Conservation (phyloP, 2,113 vertebrate species). For the Chamaea fasciata region DNA sequence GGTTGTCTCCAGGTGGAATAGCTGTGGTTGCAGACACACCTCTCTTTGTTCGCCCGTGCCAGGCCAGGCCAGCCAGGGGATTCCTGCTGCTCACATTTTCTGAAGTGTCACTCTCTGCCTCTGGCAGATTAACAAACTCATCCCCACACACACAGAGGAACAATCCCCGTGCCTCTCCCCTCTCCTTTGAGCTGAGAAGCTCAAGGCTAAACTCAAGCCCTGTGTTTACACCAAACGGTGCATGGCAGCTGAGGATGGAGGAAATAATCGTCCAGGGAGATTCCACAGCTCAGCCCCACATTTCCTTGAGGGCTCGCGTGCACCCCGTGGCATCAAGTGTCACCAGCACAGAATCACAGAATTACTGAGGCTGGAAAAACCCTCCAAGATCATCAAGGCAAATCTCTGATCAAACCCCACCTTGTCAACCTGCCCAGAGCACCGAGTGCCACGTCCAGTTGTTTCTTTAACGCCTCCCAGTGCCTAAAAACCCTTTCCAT, state of each 20-base stretch:
- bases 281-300: not conserved
- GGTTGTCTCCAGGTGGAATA: slow-evolving; percentile 53
- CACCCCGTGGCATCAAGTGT: not conserved
- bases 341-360: not conserved
- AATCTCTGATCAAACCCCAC: not conserved
- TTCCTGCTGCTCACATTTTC: slow-evolving; percentile 47
- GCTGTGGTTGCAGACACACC: slow-evolving; percentile 60
- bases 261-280: not conserved
- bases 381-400: not conserved
- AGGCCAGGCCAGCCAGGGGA: slow-evolving; percentile 33
- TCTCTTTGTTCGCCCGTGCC: slow-evolving; percentile 57
- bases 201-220: not conserved
- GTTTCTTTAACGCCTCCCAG: not conserved
- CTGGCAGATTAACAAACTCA: not conserved
- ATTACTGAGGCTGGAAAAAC: not conserved
- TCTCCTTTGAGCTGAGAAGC: not conserved
- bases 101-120: slow-evolving; percentile 26
- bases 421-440: not conserved
- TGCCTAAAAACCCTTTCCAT: not conserved
- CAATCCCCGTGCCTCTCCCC: not conserved
- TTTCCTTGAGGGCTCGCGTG: not conserved
- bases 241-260: not conserved
- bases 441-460: accelerated
- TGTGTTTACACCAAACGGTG: not conserved
- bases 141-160: not conserved